Base-by-base conservation (phyloP, 2,113 vertebrate species). In the Physeter macrocephalus region DNA sequence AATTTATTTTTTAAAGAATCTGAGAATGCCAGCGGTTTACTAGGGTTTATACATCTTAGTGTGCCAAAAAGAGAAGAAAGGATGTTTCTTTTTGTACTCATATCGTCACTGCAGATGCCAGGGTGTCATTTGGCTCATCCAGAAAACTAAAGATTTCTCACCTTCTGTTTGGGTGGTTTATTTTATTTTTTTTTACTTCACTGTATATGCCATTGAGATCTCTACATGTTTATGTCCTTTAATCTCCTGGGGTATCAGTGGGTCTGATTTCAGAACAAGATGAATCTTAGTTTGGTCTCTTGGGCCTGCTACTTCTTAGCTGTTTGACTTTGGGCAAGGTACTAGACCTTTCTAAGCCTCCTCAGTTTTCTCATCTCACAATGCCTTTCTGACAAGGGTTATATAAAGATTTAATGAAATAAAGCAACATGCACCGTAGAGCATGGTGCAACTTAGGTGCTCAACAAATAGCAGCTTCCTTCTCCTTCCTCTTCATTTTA, bases 401-500 rank as follows among this genome's bases (percentile, higher is more conserved):
- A 14, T 83, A 52, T 57, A 69, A 87, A 86, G 29, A 95, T 77
- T 49, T 92, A 96, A 86, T 66, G 36, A 94, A 80, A 75, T 72
- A 72, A 93, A 72, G 27, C 74, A 69, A 82, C 13, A 3, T 46
- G 62, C 15, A 64, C 43, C 29, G 62, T 49, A 92, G 49, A 80
- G 21, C 29, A 72, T 74, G 75, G 64, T 43, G 39, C 54, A 61
- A 61, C 72, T 90, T 74, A 94, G 41, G 43, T 94, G 52, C 72
- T 91, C 43, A 88, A 74, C 14, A 71, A 96, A 77, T 71, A 93
- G 8, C 41, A 12, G 27, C 88, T 91, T 31, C 31, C 67, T 88
- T 94, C 43, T 54, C 29, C 23, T 39, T 77, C 20, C 2, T 95
- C 20, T 94, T 72, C 5, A 31, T 80, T 92, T 88, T 83, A 9